phyloP scores from a whole-genome alignment of 2,113 vertebrate genomes.

The Bungarus multicinctus region DNA sequence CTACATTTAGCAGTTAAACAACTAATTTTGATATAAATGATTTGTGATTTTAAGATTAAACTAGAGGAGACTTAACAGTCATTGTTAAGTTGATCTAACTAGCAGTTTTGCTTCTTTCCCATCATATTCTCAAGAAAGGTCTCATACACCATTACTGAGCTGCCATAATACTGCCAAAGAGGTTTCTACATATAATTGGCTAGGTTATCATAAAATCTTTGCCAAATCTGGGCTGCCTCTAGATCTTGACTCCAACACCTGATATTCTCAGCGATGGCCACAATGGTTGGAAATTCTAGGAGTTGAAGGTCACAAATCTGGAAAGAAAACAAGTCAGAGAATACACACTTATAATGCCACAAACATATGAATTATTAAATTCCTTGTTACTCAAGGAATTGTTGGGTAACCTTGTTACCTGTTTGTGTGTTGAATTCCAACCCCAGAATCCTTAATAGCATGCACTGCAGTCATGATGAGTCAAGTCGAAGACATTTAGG shows the following conservation, averaged over 20 bases:
- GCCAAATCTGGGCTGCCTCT: not conserved
- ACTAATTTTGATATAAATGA: not conserved
- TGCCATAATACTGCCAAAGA: not conserved
- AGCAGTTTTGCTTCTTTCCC: not conserved
- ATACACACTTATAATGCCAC: not conserved
- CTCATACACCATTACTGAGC: not conserved
- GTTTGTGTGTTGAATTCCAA: not conserved
- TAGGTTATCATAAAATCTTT: not conserved
- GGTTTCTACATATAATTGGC: not conserved
- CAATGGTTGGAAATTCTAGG: not conserved
- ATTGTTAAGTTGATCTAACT: not conserved
- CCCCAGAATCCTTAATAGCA: not conserved
- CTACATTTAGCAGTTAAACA: not conserved
- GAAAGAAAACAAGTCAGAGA: not conserved
- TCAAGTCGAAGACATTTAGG: not conserved
- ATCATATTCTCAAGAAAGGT: not conserved
- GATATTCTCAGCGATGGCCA: not conserved
- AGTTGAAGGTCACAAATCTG: not conserved
- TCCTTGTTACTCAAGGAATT: not conserved
- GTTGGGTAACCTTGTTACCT: not conserved
- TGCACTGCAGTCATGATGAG: not conserved
- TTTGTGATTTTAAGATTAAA: not conserved
- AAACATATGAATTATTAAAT: not conserved
- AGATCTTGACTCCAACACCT: not conserved
- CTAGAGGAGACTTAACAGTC: not conserved